Conservation (phyloP, 2,888 invertebrate genomes). For the Timema cristinae region DNA sequence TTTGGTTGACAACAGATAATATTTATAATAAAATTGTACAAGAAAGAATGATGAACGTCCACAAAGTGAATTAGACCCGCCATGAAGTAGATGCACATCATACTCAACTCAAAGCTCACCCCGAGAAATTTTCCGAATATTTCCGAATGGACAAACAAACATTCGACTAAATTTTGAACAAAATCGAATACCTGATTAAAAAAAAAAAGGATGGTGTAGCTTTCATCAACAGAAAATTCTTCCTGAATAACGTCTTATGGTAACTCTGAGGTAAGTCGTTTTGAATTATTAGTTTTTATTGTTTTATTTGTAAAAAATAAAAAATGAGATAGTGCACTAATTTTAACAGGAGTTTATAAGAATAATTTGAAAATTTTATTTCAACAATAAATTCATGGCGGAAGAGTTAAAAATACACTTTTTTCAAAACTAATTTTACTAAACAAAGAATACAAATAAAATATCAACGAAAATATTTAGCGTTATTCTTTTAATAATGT, state of each 20-base stretch:
- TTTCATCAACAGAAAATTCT: slow-evolving; percentile 5
- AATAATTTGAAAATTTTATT: background rate
- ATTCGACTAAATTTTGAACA: background rate
- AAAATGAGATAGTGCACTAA: background rate
- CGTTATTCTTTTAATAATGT: too few relatives aligned
- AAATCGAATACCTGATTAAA: background rate
- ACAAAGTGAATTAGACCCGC: background rate
- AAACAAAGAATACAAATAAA: too few relatives aligned
- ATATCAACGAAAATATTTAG: too few relatives aligned
- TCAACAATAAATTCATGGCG: background rate
- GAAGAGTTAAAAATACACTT: background rate
- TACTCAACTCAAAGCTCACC: background rate
- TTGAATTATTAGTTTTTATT: background rate
- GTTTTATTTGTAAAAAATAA: background rate
- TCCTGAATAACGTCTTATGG: background rate
- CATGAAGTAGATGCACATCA: background rate
- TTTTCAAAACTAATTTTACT: too few relatives aligned
- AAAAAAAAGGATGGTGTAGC: slow-evolving; percentile 1
- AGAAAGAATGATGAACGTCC: background rate
- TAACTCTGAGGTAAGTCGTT: background rate
- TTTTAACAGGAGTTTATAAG: background rate
- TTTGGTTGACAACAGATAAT: background rate
- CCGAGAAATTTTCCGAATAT: background rate
- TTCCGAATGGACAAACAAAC: background rate
- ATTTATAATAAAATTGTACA: background rate